phyloP scores from a whole-genome alignment of 2,888 invertebrate genomes.

The Melanotus villosus region DNA sequence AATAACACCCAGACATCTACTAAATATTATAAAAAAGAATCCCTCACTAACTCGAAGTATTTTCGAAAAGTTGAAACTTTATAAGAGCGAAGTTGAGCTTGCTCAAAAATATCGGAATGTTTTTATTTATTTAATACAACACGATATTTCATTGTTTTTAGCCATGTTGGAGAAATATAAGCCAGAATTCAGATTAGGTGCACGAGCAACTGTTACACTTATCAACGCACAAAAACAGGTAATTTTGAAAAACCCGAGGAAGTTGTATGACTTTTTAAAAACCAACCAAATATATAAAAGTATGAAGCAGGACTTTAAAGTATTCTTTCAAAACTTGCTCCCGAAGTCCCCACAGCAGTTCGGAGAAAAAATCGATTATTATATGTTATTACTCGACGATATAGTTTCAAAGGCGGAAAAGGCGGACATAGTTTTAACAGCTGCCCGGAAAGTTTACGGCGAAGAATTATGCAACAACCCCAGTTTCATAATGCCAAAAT shows the following conservation, averaged over 20 bases:
- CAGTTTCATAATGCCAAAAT: not conserved
- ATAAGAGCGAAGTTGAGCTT: not conserved
- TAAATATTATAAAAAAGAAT: slow-evolving; percentile 34
- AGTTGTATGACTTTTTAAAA: slow-evolving; percentile 17
- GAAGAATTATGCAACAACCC: slow-evolving; percentile 21
- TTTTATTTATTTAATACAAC: slow-evolving; percentile 13
- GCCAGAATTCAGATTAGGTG: slow-evolving; percentile 24
- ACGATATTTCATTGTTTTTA: slow-evolving; percentile 30
- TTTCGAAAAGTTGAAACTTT: slow-evolving; percentile 18
- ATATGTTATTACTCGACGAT: not conserved
- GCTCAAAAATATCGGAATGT: slow-evolving; percentile 18
- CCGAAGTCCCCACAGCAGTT: slow-evolving; percentile 24
- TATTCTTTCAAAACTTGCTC: slow-evolving; percentile 26
- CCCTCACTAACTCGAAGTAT: slow-evolving; percentile 26
- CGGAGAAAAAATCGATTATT: not conserved
- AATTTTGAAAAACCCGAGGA: slow-evolving; percentile 22
- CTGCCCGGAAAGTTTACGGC: slow-evolving; percentile 23
- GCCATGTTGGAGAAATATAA: slow-evolving; percentile 31
- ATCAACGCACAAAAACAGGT: slow-evolving; percentile 24
- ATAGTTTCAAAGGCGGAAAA: slow-evolving; percentile 12
- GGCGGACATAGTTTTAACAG: not conserved
- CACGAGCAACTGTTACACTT: slow-evolving; percentile 28
- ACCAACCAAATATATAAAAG: slow-evolving; percentile 10
- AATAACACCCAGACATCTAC: slow-evolving; percentile 32
- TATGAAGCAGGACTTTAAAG: slow-evolving; percentile 21